A percentile compares a stretch with the other conserved stretches of the same genome.
Conservation (phyloP, 2,888 invertebrate species). For the Parapristionchus giblindavisi region DNA sequence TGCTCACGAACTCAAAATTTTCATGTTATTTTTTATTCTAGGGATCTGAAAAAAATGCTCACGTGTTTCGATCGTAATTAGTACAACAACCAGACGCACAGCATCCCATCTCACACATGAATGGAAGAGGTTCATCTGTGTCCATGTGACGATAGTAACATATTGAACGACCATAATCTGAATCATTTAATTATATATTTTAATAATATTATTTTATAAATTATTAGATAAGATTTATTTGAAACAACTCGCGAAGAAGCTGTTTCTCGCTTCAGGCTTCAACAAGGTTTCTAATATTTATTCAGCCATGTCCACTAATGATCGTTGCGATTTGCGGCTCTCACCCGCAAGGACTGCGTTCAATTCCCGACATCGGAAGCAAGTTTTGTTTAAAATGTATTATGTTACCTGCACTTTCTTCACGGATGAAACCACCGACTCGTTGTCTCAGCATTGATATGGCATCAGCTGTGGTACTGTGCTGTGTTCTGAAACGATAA, state of each 20-base stretch:
- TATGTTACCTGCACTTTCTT: constrained; percentile 57
- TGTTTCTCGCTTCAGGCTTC: too few relatives aligned
- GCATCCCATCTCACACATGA: constrained; percentile 63
- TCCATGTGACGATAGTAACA: constrained; percentile 59
- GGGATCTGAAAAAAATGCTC: constrained; percentile 28
- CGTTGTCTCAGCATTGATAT: constrained; percentile 43
- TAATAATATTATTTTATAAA: too few relatives aligned
- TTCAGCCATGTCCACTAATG: constrained; percentile 21
- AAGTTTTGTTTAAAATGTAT: constrained; percentile 5
- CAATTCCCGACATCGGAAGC: constrained; percentile 51
- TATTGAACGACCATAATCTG: constrained; percentile 60
- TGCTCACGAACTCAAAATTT: too few relatives aligned
- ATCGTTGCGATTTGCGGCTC: constrained; percentile 50
- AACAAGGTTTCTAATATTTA: too few relatives aligned
- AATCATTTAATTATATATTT: too few relatives aligned
- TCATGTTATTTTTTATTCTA: too few relatives aligned
- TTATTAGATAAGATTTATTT: too few relatives aligned
- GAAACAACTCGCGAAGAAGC: too few relatives aligned
- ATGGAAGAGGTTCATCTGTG: constrained; percentile 57
- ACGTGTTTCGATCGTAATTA: constrained; percentile 58
- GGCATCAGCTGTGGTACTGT: constrained; percentile 18
- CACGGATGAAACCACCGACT: constrained; percentile 56
- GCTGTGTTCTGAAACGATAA: constrained; percentile 22
- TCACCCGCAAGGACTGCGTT: constrained; percentile 51
- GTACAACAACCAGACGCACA: constrained; percentile 63